These are phyloP conservation scores for Anas bernieri DNA, from an alignment of 2,797 vertebrate species.

Conservation along the genomic window DNA sequence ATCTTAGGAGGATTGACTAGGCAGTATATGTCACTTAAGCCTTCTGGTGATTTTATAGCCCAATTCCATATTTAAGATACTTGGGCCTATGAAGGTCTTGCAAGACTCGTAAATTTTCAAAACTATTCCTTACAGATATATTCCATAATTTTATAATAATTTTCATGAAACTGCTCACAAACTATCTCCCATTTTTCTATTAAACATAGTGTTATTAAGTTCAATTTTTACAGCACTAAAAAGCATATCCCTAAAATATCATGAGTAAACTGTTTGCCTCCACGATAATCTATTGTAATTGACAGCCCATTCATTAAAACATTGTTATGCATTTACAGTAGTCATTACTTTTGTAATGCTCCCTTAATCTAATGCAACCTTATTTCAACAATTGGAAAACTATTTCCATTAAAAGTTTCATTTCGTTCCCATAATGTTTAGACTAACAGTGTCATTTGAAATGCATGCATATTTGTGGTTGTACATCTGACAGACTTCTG, in stretches of 20 bases:
- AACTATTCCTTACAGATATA: not conserved
- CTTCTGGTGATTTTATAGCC: not conserved
- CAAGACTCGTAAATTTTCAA: not conserved
- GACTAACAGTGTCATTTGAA: not conserved
- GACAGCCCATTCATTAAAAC: not conserved
- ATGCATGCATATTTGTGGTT: not conserved
- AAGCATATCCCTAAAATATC: accelerated
- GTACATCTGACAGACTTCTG: not conserved
- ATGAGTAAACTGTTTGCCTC: not conserved
- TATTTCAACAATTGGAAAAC: not conserved
- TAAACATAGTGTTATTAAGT: not conserved
- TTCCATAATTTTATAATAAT: not conserved
- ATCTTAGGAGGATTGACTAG: not conserved
- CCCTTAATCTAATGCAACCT: not conserved
- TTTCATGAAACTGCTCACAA: not conserved
- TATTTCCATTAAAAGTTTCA: not conserved
- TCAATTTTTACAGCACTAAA: not conserved
- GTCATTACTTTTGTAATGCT: not conserved
- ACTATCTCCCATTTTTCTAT: not conserved
- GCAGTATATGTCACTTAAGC: not conserved
- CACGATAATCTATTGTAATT: not conserved
- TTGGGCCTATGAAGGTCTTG: not conserved
- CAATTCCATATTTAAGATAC: not conserved
- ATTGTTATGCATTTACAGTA: not conserved
- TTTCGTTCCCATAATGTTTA: not conserved